These are phyloP conservation scores for Drosophila ochracea DNA, from an alignment of 2,888 invertebrate species.

Conservation along the genomic window DNA sequence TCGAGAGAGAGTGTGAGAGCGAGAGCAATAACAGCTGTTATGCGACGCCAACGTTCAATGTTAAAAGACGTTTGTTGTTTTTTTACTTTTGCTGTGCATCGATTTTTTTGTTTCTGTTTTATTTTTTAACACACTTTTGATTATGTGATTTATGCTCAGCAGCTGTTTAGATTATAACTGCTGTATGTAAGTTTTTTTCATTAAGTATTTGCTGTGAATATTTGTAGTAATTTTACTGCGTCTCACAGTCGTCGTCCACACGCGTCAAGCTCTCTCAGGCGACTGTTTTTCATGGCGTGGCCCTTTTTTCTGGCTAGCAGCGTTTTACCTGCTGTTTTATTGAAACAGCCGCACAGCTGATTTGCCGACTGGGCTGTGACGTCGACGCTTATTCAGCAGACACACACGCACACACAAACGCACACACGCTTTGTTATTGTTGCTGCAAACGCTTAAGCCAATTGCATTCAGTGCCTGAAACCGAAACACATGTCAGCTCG, in stretches of 20 bases:
- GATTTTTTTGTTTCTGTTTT: slow-evolving; percentile 8
- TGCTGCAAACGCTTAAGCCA: slow-evolving; percentile 70
- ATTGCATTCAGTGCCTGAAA: slow-evolving; percentile 73
- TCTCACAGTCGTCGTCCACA: slow-evolving; percentile 56
- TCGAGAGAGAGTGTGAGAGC: slow-evolving; percentile 10
- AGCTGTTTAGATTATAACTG: not conserved
- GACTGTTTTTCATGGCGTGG: slow-evolving; percentile 62
- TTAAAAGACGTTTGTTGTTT: slow-evolving; percentile 47
- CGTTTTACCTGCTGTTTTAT: slow-evolving; percentile 66
- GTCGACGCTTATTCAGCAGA: slow-evolving; percentile 62
- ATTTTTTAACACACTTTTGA: not conserved
- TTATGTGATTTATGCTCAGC: not conserved
- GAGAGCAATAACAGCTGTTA: slow-evolving; percentile 51
- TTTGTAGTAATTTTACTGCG: slow-evolving; percentile 16
- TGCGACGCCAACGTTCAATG: slow-evolving; percentile 41
- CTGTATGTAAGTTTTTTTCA: not conserved
- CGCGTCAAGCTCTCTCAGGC: slow-evolving; percentile 79
- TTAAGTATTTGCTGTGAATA: slow-evolving; percentile 5
- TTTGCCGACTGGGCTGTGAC: slow-evolving; percentile 62
- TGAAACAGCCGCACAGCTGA: slow-evolving; percentile 66
- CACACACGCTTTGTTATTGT: slow-evolving; percentile 39
- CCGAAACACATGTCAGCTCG: slow-evolving; percentile 54
- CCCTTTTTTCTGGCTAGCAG: slow-evolving; percentile 48
- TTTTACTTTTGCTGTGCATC: slow-evolving; percentile 27
- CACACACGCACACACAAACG: slow-evolving; percentile 1